Percentiles rank a stretch among this genome's conserved stretches.
Evolutionary conservation across 2,113 vertebrate species (phyloP).

Genomic region (Puntigrus tetrazona): DNA sequence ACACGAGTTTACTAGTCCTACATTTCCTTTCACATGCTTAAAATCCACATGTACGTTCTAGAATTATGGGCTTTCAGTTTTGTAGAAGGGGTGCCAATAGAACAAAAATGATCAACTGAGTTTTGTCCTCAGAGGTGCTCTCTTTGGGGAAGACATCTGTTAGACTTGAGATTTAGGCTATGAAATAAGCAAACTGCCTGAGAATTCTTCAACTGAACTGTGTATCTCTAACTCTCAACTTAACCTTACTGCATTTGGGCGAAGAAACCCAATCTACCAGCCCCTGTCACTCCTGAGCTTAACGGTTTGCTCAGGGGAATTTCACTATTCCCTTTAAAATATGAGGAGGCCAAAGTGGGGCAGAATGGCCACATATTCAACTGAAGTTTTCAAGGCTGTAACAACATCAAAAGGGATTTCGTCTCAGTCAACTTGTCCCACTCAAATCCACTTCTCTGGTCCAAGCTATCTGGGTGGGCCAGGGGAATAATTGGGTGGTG

Average conservation of each 20-base stretch:
- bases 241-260: not conserved
- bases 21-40: not conserved
- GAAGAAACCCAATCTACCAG: constrained; percentile 20
- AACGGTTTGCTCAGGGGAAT: constrained; percentile 23
- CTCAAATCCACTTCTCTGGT: constrained; percentile 32
- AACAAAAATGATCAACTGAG: not conserved
- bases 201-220: not conserved
- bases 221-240: not conserved
- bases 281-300: not conserved
- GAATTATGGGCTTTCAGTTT: not conserved
- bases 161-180: not conserved
- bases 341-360: constrained; percentile 29
- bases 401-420: constrained; percentile 44
- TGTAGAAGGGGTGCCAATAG: not conserved
- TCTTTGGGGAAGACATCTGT: not conserved
- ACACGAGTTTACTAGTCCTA: not conserved
- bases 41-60: not conserved
- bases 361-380: not conserved
- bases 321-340: constrained; percentile 41
- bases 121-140: not conserved
- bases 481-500: not conserved
- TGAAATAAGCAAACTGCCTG: not conserved
- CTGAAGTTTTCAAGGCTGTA: constrained; percentile 33
- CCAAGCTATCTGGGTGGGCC: constrained; percentile 42
- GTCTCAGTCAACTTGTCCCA: constrained; percentile 19